Evolutionary conservation across 2,888 invertebrate genomes (phyloP).

Genomic region (Synanthedon andrenaeformis): DNA sequence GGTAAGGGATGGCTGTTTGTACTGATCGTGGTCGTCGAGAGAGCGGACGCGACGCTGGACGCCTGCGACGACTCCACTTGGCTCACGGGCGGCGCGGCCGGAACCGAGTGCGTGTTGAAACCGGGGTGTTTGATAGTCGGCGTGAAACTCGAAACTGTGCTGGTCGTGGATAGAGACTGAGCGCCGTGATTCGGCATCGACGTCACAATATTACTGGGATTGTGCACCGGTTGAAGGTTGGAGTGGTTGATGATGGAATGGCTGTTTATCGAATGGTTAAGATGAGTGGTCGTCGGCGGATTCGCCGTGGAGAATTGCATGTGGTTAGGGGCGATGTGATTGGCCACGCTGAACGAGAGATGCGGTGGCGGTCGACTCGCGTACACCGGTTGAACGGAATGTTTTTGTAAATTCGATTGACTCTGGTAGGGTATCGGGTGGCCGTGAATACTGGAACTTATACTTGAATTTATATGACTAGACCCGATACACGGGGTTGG

Average conservation of each 20-base stretch:
- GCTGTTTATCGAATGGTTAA: conserved; percentile 42
- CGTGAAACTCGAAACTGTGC: conserved; percentile 44
- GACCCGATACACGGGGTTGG: conserved; percentile 58
- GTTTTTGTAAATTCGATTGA: conserved; percentile 62
- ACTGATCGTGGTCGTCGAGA: conserved; percentile 31
- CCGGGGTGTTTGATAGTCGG: conserved; percentile 47
- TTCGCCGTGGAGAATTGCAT: conserved; percentile 59
- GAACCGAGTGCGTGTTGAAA: conserved; percentile 29
- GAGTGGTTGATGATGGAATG: conserved; percentile 53
- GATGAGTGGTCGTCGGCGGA: conserved; percentile 46
- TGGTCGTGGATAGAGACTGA: conserved; percentile 31
- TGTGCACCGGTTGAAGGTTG: conserved; percentile 36
- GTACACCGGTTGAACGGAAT: conserved; percentile 58
- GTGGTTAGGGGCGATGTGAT: conserved; percentile 67
- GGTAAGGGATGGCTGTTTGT: conserved; percentile 45
- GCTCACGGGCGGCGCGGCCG: conserved; percentile 29
- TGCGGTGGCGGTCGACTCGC: conserved; percentile 51
- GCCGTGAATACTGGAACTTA: conserved; percentile 57
- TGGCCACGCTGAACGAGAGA: conserved; percentile 50
- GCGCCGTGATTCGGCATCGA: conserved; percentile 41
- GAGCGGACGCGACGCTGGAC: conserved; percentile 30
- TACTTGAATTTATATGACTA: conserved; percentile 65
- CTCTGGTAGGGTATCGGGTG: conserved; percentile 57
- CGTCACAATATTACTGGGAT: conserved; percentile 30
- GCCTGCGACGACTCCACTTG: conserved; percentile 33